Conservation (phyloP, 1,140 invertebrate genomes). For the Pogonomyrmex barbatus region DNA sequence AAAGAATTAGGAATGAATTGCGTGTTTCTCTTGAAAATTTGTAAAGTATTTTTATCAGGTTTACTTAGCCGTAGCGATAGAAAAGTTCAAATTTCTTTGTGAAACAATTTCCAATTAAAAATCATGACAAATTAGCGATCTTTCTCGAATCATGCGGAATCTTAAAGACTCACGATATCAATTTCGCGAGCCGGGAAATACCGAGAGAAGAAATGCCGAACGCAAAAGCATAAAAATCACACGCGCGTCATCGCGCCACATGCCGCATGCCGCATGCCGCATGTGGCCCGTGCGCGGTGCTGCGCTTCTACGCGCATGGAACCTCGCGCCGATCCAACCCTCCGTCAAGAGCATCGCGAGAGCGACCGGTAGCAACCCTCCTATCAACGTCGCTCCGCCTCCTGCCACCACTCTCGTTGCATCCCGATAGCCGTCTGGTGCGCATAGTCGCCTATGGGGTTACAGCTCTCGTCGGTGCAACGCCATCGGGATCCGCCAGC, state of each 20-base stretch:
- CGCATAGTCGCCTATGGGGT: constrained; percentile 72
- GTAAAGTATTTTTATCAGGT: background rate
- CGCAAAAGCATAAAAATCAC: constrained; percentile 51
- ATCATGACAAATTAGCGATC: constrained; percentile 29
- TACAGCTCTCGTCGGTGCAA: constrained; percentile 69
- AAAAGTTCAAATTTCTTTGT: background rate
- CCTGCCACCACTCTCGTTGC: constrained; percentile 77
- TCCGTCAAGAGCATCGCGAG: constrained; percentile 79
- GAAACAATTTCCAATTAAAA: constrained; percentile 47
- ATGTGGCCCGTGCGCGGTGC: constrained; percentile 14
- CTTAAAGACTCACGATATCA: constrained; percentile 35
- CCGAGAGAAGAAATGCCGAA: constrained; percentile 16
- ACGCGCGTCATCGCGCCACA: constrained; percentile 20
- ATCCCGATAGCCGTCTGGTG: constrained; percentile 65
- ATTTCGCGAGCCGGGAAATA: constrained; percentile 22
- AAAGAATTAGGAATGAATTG: background rate
- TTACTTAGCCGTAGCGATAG: background rate
- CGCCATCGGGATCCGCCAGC: constrained; percentile 61
- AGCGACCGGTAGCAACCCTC: constrained; percentile 82
- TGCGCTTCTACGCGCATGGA: constrained; percentile 77
- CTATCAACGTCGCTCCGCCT: constrained; percentile 82
- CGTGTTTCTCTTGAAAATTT: background rate
- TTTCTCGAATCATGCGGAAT: background rate
- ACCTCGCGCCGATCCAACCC: constrained; percentile 83
- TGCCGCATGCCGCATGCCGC: constrained; percentile 7